Conservation (phyloP, 2,797 vertebrate genomes). For the Tachyglossus aculeatus region DNA sequence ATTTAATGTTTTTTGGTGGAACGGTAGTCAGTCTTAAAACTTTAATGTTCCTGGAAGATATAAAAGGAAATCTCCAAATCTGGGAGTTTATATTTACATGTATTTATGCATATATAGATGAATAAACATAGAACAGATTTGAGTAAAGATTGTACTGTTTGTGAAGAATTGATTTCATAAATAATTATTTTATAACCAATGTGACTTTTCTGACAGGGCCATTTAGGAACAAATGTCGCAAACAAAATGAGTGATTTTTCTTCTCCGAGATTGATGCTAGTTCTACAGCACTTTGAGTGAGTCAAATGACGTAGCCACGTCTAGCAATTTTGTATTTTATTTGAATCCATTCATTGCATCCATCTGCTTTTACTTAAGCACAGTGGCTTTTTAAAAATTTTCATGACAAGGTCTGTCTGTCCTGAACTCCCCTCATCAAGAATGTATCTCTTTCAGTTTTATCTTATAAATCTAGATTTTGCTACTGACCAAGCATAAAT, state of each 20-base stretch:
- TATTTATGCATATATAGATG: too few relatives aligned
- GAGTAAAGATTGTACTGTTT: too few relatives aligned
- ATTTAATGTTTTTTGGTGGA: conserved; percentile 23
- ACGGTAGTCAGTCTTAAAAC: too few relatives aligned
- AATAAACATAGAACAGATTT: too few relatives aligned
- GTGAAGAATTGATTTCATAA: too few relatives aligned
- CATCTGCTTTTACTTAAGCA: conserved; percentile 21
- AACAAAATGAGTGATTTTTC: too few relatives aligned
- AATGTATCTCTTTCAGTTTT: conserved; percentile 31
- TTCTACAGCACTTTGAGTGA: conserved; percentile 1
- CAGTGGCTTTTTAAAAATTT: conserved; percentile 15
- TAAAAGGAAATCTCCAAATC: too few relatives aligned
- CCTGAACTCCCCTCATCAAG: conserved; percentile 7
- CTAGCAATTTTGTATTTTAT: conserved; percentile 1
- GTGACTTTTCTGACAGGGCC: too few relatives aligned
- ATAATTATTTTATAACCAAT: too few relatives aligned
- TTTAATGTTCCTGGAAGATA: conserved; percentile 33
- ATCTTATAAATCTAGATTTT: conserved; percentile 38
- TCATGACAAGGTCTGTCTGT: background rate
- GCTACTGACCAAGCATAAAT: conserved; percentile 20
- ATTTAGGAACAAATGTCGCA: too few relatives aligned
- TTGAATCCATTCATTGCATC: conserved; percentile 19
- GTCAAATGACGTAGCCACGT: conserved; percentile 5
- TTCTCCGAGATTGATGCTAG: too few relatives aligned
- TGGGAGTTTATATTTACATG: too few relatives aligned